Percentiles rank a stretch among this genome's conserved stretches.
Conservation (phyloP, 1,140 invertebrate species). For the Mercenaria mercenaria region DNA sequence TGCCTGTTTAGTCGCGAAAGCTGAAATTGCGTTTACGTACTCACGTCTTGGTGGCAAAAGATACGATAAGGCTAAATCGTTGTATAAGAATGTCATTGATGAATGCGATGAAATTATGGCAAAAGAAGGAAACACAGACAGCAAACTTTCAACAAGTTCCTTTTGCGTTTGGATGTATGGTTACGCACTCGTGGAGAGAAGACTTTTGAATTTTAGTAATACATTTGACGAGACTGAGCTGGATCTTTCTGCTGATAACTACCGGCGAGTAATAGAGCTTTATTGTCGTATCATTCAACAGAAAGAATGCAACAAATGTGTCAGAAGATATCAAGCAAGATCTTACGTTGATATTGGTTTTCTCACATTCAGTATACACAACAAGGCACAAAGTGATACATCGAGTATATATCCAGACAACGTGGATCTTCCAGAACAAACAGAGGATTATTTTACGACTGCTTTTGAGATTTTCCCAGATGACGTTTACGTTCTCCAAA, state of each 20-base stretch:
- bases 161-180: constrained; percentile 24
- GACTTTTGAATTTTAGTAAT: not conserved
- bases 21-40: not conserved
- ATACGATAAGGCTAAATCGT: no score
- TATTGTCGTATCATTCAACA: not conserved
- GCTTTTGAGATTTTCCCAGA: not conserved
- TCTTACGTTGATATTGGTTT: constrained; percentile 10
- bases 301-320: not conserved
- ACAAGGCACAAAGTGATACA: not conserved
- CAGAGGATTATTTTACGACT: not conserved
- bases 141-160: not conserved
- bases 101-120: no score
- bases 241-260: not conserved
- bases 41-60: not conserved
- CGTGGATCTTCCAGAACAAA: not conserved
- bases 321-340: not conserved
- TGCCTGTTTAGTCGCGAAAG: no score
- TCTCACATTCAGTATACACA: not conserved
- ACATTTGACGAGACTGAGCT: not conserved
- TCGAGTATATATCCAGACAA: not conserved
- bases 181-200: not conserved
- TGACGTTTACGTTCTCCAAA: not conserved
- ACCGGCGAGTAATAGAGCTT: not conserved
- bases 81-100: no score
- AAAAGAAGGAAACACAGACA: not conserved